These are phyloP conservation scores for Auanema sp. DNA, from an alignment of 2,888 invertebrate species.

Conservation along the genomic window DNA sequence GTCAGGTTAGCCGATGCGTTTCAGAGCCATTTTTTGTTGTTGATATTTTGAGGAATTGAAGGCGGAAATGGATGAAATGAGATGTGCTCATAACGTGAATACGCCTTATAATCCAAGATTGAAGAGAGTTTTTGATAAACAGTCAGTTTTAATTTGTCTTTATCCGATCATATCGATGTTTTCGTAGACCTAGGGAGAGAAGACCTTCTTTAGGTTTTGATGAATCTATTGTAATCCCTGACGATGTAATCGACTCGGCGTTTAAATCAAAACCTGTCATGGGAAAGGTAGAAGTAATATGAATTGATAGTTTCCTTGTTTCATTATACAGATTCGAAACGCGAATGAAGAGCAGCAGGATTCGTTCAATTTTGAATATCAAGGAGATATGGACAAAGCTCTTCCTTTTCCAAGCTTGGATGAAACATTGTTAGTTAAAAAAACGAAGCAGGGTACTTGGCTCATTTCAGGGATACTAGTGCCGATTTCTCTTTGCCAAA, in stretches of 20 bases:
- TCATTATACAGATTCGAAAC: no score
- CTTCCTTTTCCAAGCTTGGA: constrained; percentile 1
- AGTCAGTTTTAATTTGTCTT: background rate
- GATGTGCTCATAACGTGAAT: background rate
- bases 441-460: background rate
- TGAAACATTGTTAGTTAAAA: background rate
- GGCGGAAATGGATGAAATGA: background rate
- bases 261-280: background rate
- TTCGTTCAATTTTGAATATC: background rate
- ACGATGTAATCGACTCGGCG: constrained; percentile 2
- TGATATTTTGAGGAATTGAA: background rate
- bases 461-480: background rate
- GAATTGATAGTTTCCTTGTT: background rate
- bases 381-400: background rate
- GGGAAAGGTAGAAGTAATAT: background rate
- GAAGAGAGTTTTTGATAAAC: constrained; percentile 3
- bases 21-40: no score
- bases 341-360: background rate
- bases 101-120: constrained; percentile 8
- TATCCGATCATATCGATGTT: background rate
- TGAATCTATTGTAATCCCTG: constrained; percentile 3
- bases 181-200: background rate
- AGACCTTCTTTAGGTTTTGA: constrained; percentile 8
- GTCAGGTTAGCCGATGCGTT: no score
- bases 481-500: background rate